These are phyloP conservation scores for Equus przewalskii DNA, from an alignment of 2,113 vertebrate species.

Conservation along the genomic window DNA sequence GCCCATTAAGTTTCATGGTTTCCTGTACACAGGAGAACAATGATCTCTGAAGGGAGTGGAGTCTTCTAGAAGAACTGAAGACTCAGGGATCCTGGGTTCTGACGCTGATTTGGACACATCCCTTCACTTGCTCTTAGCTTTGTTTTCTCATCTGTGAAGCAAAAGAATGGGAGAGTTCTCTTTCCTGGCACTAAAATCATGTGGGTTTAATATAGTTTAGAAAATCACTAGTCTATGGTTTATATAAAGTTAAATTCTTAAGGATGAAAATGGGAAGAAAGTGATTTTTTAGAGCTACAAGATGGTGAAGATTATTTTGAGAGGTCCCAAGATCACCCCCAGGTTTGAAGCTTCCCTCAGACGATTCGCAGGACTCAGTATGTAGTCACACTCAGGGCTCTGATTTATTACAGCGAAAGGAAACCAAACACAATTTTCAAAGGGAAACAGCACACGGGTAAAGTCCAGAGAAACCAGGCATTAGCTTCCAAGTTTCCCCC, in stretches of 20 bases:
- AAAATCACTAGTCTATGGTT: not conserved
- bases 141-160: slow-evolving; percentile 1
- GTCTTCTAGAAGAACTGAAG: not conserved
- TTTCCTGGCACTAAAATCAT: not conserved
- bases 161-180: not conserved
- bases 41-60: not conserved
- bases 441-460: not conserved
- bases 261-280: not conserved
- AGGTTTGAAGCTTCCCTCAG: not conserved
- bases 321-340: not conserved
- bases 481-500: not conserved
- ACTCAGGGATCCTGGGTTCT: not conserved
- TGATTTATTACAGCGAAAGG: not conserved
- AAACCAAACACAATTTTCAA: not conserved
- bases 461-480: not conserved
- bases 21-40: not conserved
- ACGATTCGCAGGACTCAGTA: not conserved
- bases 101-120: not conserved
- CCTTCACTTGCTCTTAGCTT: not conserved
- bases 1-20: not conserved
- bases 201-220: not conserved
- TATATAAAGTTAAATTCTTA: slow-evolving; percentile 6
- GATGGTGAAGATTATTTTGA: not conserved
- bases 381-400: not conserved
- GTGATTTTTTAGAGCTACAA: not conserved